These are phyloP conservation scores for Hydropotes inermis DNA, from an alignment of 2,113 vertebrate genomes.

Conservation along the genomic window DNA sequence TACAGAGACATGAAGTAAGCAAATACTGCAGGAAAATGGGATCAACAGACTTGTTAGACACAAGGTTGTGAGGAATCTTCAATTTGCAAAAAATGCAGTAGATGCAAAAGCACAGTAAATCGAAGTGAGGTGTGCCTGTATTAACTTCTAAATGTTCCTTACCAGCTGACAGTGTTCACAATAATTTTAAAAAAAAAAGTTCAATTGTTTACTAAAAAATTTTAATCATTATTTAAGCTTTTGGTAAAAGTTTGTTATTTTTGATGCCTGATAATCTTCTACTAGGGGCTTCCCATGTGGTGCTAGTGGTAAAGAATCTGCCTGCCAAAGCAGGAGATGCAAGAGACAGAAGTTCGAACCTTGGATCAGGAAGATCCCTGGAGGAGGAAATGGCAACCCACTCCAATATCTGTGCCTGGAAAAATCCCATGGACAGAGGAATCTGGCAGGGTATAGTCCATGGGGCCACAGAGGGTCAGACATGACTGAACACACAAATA, in stretches of 20 bases:
- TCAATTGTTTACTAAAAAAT: neutral
- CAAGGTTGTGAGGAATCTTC: neutral
- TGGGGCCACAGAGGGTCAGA: neutral
- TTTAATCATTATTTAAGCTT: neutral
- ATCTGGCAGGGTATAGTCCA: neutral
- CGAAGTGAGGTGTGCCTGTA: neutral
- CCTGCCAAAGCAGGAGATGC: neutral
- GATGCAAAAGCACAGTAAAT: neutral
- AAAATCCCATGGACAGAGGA: neutral
- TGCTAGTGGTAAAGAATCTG: neutral
- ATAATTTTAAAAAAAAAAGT: neutral
- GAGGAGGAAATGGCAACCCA: neutral
- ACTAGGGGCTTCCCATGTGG: neutral
- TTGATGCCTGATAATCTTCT: neutral
- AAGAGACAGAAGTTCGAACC: neutral
- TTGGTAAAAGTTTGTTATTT: neutral
- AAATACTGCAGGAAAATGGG: neutral
- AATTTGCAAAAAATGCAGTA: neutral
- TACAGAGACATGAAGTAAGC: neutral
- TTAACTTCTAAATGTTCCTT: neutral
- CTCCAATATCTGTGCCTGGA: neutral
- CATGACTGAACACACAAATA: neutral
- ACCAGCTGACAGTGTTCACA: no score
- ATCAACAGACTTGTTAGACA: neutral
- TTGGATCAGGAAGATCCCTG: neutral